These are phyloP conservation scores for Chroicocephalus ridibundus DNA, from an alignment of 2,113 vertebrate genomes.

Conservation along the genomic window DNA sequence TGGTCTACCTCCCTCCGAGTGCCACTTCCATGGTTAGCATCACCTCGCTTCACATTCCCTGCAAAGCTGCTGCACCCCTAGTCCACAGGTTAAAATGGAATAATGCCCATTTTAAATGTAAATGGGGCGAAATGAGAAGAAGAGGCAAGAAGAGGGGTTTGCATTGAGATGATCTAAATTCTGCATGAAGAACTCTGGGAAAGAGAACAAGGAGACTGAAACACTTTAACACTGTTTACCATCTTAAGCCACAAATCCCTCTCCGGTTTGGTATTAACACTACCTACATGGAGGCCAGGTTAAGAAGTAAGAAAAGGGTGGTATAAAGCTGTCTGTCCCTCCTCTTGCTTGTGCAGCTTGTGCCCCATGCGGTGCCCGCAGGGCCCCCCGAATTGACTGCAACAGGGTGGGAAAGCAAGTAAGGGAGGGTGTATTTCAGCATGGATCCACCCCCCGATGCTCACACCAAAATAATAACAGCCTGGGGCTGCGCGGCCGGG, in stretches of 20 bases:
- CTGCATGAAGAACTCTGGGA: background rate
- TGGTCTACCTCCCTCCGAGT: background rate
- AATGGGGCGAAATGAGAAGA: background rate
- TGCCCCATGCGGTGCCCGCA: fast-evolving
- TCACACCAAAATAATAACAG: background rate
- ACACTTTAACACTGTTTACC: background rate
- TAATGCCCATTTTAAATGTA: background rate
- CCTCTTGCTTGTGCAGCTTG: background rate
- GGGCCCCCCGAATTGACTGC: fast-evolving
- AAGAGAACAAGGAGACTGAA: background rate
- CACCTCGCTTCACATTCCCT: fast-evolving
- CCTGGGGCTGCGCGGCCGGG: fast-evolving
- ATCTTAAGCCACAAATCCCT: background rate
- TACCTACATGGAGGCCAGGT: background rate
- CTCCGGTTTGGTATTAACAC: background rate
- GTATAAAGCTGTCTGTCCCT: background rate
- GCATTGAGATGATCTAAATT: background rate
- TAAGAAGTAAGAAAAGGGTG: background rate
- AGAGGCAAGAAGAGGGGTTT: background rate
- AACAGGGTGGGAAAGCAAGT: background rate
- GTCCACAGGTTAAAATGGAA: background rate
- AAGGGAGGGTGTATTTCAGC: background rate
- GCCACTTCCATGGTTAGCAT: background rate
- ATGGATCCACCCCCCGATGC: background rate
- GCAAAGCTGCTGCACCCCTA: background rate